A percentile compares a stretch with the other conserved stretches of the same genome.
Evolutionary conservation across 2,888 invertebrate genomes (phyloP).

Genomic region (Xestoiulus laeticollis): DNA sequence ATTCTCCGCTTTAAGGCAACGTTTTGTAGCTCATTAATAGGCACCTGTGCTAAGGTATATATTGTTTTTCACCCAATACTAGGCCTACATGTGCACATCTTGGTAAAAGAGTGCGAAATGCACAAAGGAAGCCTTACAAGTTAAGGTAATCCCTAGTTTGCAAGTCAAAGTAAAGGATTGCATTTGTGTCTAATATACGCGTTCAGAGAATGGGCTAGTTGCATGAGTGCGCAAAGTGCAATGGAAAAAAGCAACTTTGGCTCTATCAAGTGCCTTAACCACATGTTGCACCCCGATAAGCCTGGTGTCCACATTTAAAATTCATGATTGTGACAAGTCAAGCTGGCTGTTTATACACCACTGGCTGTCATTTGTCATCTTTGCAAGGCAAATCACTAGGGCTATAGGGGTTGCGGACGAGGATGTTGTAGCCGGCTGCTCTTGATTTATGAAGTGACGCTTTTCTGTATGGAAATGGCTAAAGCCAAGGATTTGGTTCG

Average conservation of each 20-base stretch:
- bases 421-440: neutral
- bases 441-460: slow-evolving; percentile 51
- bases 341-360: slow-evolving; percentile 45
- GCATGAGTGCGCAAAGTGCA: neutral
- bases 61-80: neutral
- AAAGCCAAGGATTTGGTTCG: slow-evolving; percentile 8
- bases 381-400: slow-evolving; percentile 50
- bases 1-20: neutral
- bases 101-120: neutral
- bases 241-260: neutral
- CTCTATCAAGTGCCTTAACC: slow-evolving; percentile 47
- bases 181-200: neutral
- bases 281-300: slow-evolving; percentile 51
- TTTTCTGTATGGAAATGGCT: neutral
- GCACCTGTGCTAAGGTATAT: neutral
- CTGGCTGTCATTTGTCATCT: slow-evolving; percentile 51
- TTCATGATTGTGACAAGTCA: slow-evolving; percentile 48
- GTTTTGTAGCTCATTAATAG: too few relatives aligned
- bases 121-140: neutral
- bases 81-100: neutral
- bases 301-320: slow-evolving; percentile 44
- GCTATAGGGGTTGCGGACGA: slow-evolving; percentile 46
- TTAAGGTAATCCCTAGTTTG: slow-evolving; percentile 40
- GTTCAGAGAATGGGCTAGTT: neutral
- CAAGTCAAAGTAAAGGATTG: slow-evolving; percentile 31